A percentile compares a stretch with the other conserved stretches of the same genome.
Conservation (phyloP, 2,113 vertebrate genomes). For the Perognathus longimembris region DNA sequence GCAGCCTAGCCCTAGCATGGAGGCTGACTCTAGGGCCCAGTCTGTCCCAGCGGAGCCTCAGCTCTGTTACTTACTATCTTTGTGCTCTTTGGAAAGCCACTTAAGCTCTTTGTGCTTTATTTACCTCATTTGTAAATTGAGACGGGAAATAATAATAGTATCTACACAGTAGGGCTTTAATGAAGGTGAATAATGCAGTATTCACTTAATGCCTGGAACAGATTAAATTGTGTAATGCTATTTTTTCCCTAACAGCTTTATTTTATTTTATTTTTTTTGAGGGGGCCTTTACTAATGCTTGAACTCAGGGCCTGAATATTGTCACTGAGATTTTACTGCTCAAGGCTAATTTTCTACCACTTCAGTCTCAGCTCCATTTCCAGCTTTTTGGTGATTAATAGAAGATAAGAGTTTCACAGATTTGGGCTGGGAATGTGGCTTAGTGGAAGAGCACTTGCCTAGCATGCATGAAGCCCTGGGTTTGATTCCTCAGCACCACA, state of each 20-base stretch:
- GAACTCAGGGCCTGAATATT: no score
- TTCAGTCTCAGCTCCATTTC: no score
- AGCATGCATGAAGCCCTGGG: no score
- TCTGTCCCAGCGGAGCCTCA: not conserved
- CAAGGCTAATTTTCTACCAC: no score
- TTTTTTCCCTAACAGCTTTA: not conserved
- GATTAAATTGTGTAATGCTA: not conserved
- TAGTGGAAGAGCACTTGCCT: no score
- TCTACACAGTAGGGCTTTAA: constrained; percentile 2
- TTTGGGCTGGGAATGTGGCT: no score
- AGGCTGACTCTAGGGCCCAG: not conserved
- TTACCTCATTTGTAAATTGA: constrained; percentile 45
- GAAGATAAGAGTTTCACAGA: no score
- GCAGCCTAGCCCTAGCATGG: not conserved
- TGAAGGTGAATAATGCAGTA: not conserved
- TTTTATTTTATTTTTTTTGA: no score
- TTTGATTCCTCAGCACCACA: no score
- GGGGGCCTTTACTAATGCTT: no score
- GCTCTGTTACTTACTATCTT: not conserved
- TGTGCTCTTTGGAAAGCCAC: constrained; percentile 29
- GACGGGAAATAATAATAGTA: constrained; percentile 56
- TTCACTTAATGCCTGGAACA: not conserved
- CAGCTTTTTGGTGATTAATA: no score
- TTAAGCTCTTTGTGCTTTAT: constrained; percentile 34
- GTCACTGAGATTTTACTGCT: no score